A percentile compares a stretch with the other conserved stretches of the same genome.
Evolutionary conservation across 53 echinoderm and acorn worm genomes (phyloP).

Genomic region (Apostichopus leukothele): DNA sequence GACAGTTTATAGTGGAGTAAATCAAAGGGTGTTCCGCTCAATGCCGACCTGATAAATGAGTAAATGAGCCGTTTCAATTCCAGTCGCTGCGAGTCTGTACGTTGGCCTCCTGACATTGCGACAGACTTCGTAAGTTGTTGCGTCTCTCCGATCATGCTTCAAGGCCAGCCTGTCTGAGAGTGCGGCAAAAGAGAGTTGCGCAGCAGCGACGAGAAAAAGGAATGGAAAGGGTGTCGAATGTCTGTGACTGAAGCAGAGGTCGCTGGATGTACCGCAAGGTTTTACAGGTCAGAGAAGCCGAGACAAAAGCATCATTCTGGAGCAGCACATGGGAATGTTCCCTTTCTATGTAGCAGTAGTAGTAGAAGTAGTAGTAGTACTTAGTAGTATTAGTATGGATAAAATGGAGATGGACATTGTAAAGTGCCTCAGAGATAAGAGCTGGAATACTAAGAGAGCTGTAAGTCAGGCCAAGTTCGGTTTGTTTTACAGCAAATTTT

Average conservation of each 20-base stretch:
- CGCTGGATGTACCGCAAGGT: neutral
- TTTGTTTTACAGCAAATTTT: too few species aligned
- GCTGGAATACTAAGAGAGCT: too few species aligned
- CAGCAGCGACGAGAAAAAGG: neutral
- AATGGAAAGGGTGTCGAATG: conserved; percentile 27
- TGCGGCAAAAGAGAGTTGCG: conserved; percentile 20
- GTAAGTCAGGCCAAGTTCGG: too few species aligned
- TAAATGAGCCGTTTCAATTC: conserved; percentile 45
- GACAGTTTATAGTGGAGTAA: conserved; percentile 41
- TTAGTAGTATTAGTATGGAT: too few species aligned
- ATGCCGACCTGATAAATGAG: conserved; percentile 37
- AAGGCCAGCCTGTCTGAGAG: conserved; percentile 38
- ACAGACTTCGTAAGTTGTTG: conserved; percentile 40
- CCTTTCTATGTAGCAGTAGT: too few species aligned
- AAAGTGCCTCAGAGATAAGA: too few species aligned
- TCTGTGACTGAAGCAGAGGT: conserved; percentile 24
- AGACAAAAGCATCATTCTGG: neutral
- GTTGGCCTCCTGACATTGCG: conserved; percentile 41
- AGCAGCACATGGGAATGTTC: too few species aligned
- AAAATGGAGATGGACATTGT: too few species aligned
- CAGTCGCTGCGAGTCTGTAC: neutral
- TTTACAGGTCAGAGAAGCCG: neutral
- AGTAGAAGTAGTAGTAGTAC: too few species aligned
- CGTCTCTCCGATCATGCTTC: conserved; percentile 10
- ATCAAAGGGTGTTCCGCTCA: conserved; percentile 44